Conservation (phyloP, 2,113 vertebrate species). For the Chaetodon auriga region DNA sequence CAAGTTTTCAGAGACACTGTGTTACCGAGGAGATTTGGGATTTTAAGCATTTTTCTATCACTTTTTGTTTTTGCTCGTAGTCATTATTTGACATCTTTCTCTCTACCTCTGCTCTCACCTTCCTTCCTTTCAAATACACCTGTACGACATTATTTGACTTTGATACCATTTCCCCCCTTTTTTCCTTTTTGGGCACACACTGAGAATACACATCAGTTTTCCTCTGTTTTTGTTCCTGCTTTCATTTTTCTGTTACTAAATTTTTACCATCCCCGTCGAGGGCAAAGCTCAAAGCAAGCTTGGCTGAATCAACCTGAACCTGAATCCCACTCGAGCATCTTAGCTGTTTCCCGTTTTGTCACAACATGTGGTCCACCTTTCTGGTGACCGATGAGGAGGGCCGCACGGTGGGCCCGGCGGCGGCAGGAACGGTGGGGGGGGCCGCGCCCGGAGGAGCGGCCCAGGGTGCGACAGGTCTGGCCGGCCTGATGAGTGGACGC, state of each 20-base stretch:
- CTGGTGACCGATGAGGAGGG: conserved; percentile 87
- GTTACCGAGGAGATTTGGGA: not conserved
- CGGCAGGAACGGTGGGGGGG: not conserved
- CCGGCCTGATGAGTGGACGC: conserved; percentile 69
- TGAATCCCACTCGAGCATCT: not conserved
- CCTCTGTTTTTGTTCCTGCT: not conserved
- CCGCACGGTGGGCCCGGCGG: conserved; percentile 23
- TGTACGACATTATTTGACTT: not conserved
- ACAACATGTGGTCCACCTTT: conserved; percentile 91
- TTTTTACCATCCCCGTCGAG: not conserved
- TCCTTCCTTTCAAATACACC: not conserved
- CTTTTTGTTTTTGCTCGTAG: not conserved
- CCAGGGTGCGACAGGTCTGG: conserved; percentile 48
- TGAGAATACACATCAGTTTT: not conserved
- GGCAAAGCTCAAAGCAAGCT: not conserved
- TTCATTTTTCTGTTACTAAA: not conserved
- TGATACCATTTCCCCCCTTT: not conserved
- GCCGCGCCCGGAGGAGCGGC: conserved; percentile 26
- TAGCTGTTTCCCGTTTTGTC: not conserved
- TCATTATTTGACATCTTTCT: not conserved
- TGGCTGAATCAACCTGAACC: not conserved
- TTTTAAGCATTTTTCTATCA: not conserved
- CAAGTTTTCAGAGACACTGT: conserved; percentile 7
- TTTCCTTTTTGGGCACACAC: conserved; percentile 17
- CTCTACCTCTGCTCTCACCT: conserved; percentile 13